phyloP scores from a whole-genome alignment of 2,113 vertebrate species.

The Vidua chalybeata region DNA sequence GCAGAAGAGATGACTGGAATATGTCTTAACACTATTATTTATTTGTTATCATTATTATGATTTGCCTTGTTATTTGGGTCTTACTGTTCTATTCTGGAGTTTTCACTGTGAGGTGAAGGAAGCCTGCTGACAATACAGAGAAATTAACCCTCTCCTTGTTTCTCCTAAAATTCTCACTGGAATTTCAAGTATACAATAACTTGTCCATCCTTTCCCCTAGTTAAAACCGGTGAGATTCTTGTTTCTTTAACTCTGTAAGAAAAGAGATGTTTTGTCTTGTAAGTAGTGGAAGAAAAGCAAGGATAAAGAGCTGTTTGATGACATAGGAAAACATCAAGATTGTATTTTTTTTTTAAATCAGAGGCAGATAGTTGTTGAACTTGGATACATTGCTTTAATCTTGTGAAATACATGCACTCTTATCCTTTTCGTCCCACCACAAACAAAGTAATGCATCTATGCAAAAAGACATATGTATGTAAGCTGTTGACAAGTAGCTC shows the following conservation, averaged over 20 bases:
- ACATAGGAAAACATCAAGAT: neutral
- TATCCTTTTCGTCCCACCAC: neutral
- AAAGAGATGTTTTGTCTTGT: neutral
- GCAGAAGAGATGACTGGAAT: neutral
- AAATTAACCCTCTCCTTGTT: neutral
- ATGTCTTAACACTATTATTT: conserved; percentile 14
- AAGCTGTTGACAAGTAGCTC: neutral
- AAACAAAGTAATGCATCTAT: neutral
- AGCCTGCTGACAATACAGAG: neutral
- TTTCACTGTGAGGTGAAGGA: neutral
- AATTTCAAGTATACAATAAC: neutral
- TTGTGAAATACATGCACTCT: neutral
- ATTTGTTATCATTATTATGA: conserved; percentile 3
- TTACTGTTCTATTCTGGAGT: conserved; percentile 2
- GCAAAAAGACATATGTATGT: neutral
- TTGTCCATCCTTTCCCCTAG: neutral
- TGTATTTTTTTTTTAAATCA: neutral
- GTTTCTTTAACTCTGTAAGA: neutral
- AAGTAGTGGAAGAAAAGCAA: neutral
- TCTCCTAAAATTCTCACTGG: neutral
- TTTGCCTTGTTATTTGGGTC: conserved; percentile 27
- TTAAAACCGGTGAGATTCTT: neutral
- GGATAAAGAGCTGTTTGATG: neutral
- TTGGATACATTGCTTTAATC: neutral
- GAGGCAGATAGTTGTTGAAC: neutral